Evolutionary conservation across 1,140 invertebrate species (phyloP).

Genomic region (Apis dorsata): DNA sequence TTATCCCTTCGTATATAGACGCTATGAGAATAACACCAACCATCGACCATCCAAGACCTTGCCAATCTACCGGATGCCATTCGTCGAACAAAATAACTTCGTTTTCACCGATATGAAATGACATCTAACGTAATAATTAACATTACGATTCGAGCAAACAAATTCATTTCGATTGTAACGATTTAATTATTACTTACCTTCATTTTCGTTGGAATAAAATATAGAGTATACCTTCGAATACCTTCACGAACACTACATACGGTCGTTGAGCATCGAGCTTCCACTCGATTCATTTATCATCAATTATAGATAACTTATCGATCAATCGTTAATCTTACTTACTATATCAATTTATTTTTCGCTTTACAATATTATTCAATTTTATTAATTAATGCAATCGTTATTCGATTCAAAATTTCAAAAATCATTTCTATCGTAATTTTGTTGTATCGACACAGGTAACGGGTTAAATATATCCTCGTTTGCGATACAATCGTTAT

Average conservation of each 20-base stretch:
- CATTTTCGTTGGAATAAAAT: conserved; percentile 38
- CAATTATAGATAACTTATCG: conserved; percentile 55
- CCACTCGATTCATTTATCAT: conserved; percentile 38
- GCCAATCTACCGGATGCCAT: conserved; percentile 69
- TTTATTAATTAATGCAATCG: no score
- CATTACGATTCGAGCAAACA: neutral
- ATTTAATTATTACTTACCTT: conserved; percentile 36
- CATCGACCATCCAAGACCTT: conserved; percentile 71
- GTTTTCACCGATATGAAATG: conserved; percentile 73
- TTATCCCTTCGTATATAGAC: conserved; percentile 74
- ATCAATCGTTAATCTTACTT: neutral
- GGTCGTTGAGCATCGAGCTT: neutral
- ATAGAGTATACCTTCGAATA: neutral
- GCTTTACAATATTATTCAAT: neutral
- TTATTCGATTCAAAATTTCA: no score
- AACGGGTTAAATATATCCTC: no score
- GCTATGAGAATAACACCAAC: conserved; percentile 71
- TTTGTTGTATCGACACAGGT: no score
- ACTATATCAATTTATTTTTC: neutral
- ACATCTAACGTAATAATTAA: conserved; percentile 65
- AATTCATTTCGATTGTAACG: neutral
- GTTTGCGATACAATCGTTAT: neutral
- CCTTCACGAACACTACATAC: neutral
- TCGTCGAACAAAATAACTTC: conserved; percentile 74
- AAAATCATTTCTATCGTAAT: no score